Percentiles rank a stretch among this genome's conserved stretches.
Evolutionary conservation across 2,113 vertebrate genomes (phyloP).

Genomic region (Gnathonemus echidnorhynchus): DNA sequence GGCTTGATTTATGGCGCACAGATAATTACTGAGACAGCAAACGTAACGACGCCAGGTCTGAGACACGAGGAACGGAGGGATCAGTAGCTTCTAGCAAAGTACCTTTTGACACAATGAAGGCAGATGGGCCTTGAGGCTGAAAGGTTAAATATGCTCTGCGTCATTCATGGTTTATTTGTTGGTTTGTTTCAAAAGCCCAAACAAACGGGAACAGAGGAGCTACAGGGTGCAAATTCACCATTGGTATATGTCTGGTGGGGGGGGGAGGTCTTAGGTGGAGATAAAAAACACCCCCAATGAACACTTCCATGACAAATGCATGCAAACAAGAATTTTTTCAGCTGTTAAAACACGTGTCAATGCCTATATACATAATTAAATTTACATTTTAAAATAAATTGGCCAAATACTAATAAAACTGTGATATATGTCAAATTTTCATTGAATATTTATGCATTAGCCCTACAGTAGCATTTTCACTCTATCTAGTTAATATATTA

Average conservation of each 20-base stretch:
- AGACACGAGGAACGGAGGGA: slow-evolving; percentile 73
- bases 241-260: background rate
- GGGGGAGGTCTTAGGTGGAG: background rate
- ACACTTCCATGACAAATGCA: background rate
- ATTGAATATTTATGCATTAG: background rate
- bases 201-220: slow-evolving; percentile 4
- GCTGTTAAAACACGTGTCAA: background rate
- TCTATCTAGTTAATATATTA: slow-evolving; percentile 7
- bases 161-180: slow-evolving; percentile 17
- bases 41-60: slow-evolving; percentile 80
- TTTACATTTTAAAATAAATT: background rate
- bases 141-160: slow-evolving; percentile 42
- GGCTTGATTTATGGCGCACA: slow-evolving; percentile 93
- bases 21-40: slow-evolving; percentile 84
- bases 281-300: background rate
- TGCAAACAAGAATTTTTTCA: background rate
- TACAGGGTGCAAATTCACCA: background rate
- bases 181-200: slow-evolving; percentile 16
- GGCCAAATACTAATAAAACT: background rate
- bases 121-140: slow-evolving; percentile 28
- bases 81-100: slow-evolving; percentile 72
- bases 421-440: slow-evolving; percentile 5
- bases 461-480: background rate
- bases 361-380: background rate
- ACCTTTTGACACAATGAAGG: slow-evolving; percentile 42